Evolutionary conservation across 2,113 vertebrate species (phyloP), one percentile per base, ranked within the genome.

Genomic region (Aplodontia rufa): DNA sequence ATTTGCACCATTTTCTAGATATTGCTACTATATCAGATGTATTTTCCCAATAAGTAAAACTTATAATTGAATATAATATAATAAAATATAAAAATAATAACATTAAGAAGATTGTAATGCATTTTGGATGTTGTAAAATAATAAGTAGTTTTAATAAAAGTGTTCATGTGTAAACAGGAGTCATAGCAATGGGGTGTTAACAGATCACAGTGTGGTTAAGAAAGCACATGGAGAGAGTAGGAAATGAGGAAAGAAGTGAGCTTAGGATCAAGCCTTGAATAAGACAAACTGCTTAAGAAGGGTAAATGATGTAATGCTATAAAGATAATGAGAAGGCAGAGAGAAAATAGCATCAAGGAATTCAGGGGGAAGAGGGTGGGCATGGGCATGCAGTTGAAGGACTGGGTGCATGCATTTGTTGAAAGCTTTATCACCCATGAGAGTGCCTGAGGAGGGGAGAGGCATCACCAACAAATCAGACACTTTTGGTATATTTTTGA

Each of bases 11-110:
- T 26, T 75, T 93, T 55, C 66, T 62, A 75, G 49, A 75, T 60
- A 51, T 20, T 0, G 42, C 14, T 49, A 1, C 37, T 78, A 0
- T 16, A 20, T 8, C 53, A 9, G 5, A 68, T 7, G 0, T 83
- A 0, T 69, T 76, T 74, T 72, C 53, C 79, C 53, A 53, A 13
- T 51, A 72, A 30, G 4, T 8, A 10, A 86, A 81, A 22, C 4
- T 75, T 75, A 58, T 30, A 82, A 83, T 64, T 74, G 12, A 87
- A 24, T 69, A 87, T 60, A 81, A 82, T 12, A 30, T 74, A 51
- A 69, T 68, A 11, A 8, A 88, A 62, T 87, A 81, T 28, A 9
- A n/a, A 8, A n/a, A 13, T 62, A 64, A 13, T 42, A 64, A 22
- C 17, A 51, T n/a, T 32, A 64, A 32, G 78, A 78, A 74, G 8